A percentile compares a stretch with the other conserved stretches of the same genome.
phyloP scores from a whole-genome alignment of 2,797 vertebrate genomes.

The Furcifer pardalis region DNA sequence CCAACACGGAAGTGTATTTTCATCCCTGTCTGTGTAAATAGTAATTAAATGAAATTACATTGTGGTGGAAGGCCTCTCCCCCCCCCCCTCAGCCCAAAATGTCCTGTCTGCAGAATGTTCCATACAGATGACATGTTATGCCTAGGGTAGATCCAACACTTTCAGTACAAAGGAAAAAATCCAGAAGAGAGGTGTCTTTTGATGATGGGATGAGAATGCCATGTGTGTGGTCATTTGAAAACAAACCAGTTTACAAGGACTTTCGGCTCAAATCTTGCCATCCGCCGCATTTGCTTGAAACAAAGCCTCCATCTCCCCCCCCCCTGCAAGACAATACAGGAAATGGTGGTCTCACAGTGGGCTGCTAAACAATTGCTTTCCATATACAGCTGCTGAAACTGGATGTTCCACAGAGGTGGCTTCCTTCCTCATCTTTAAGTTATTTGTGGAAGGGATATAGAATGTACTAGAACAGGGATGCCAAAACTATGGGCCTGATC shows the following conservation, averaged over 20 bases:
- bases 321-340: not conserved
- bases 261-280: not conserved
- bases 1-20: not conserved
- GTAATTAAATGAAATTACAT: not conserved
- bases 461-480: too few species aligned
- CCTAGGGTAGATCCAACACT: not conserved
- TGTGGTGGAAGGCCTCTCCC: not conserved
- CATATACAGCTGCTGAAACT: not conserved
- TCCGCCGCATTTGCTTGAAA: not conserved
- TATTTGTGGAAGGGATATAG: slow-evolving; percentile 21
- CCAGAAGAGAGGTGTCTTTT: not conserved
- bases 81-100: not conserved
- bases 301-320: not conserved
- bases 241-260: not conserved
- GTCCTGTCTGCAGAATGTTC: not conserved
- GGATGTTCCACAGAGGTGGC: slow-evolving; percentile 5
- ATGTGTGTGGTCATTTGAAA: not conserved
- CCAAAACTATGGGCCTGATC: too few species aligned
- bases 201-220: not conserved
- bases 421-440: slow-evolving; percentile 24
- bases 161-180: not conserved
- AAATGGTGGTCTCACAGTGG: not conserved
- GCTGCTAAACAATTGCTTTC: not conserved
- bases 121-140: not conserved
- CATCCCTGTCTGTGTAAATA: not conserved